Conservation (phyloP, 2,113 vertebrate genomes). For the Pollachius pollachius region DNA sequence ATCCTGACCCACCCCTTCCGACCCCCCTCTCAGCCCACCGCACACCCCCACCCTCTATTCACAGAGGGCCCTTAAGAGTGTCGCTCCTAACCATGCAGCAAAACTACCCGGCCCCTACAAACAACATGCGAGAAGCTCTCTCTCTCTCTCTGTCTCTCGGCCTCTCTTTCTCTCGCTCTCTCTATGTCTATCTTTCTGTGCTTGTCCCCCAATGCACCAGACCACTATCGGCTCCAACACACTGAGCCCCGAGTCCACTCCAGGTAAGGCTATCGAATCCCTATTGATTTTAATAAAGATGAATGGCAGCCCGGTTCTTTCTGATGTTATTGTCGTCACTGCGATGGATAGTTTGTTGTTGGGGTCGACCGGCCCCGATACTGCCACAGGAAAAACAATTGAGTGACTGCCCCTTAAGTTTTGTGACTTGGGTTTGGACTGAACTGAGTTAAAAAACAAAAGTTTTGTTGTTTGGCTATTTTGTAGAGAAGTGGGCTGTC, state of each 20-base stretch:
- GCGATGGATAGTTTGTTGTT: too few relatives aligned
- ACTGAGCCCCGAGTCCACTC: conserved; percentile 53
- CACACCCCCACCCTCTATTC: conserved; percentile 62
- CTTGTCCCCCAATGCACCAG: conserved; percentile 57
- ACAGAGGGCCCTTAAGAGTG: conserved; percentile 75
- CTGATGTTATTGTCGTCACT: conserved; percentile 26
- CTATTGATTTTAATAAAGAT: conserved; percentile 65
- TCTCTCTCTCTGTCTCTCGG: too few relatives aligned
- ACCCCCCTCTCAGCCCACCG: too few relatives aligned
- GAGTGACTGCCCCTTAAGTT: too few relatives aligned
- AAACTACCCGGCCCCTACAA: conserved; percentile 69
- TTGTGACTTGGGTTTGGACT: too few relatives aligned
- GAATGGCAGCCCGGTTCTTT: conserved; percentile 53
- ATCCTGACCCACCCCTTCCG: conserved; percentile 57
- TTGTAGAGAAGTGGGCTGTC: too few relatives aligned
- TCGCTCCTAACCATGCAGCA: conserved; percentile 73
- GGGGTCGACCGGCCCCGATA: too few relatives aligned
- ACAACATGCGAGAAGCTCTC: conserved; percentile 72
- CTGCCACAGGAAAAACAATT: too few relatives aligned
- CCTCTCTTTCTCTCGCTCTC: too few relatives aligned
- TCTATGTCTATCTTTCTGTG: too few relatives aligned
- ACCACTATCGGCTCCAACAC: conserved; percentile 60
- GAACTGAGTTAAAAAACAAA: too few relatives aligned
- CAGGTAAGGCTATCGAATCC: conserved; percentile 72
- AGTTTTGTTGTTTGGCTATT: too few relatives aligned